These are phyloP conservation scores for Subacronicta megacephala DNA, from an alignment of 2,888 invertebrate genomes.

Conservation along the genomic window DNA sequence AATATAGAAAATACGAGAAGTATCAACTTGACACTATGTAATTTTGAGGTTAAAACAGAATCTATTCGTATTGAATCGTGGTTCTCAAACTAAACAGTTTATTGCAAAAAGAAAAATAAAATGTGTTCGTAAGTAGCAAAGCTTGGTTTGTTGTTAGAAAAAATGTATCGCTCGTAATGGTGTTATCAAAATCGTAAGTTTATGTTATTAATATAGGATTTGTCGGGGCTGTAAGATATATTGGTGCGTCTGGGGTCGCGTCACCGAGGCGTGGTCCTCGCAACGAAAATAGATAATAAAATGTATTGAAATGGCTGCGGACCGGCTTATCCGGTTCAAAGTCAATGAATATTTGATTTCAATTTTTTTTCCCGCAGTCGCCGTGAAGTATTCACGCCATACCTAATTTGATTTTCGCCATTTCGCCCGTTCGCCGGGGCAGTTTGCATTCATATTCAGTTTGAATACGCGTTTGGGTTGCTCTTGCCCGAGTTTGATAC, in stretches of 20 bases:
- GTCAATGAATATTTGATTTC: conserved; percentile 90
- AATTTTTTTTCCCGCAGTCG: conserved; percentile 88
- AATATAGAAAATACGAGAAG: too few relatives aligned
- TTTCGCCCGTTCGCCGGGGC: conserved; percentile 86
- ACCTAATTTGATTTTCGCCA: conserved; percentile 90
- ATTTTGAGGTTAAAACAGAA: too few relatives aligned
- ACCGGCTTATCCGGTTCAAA: conserved; percentile 89
- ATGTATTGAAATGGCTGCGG: conserved; percentile 89
- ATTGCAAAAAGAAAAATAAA: background rate
- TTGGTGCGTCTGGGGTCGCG: conserved; percentile 41
- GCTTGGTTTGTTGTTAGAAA: conserved; percentile 12
- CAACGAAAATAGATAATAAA: conserved; percentile 88
- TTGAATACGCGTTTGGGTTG: conserved; percentile 88
- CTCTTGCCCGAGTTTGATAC: conserved; percentile 87
- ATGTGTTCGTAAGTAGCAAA: background rate
- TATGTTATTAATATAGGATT: conserved; percentile 47
- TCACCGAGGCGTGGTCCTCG: conserved; percentile 69
- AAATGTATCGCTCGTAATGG: conserved; percentile 13
- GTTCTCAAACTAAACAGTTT: too few relatives aligned
- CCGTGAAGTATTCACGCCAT: conserved; percentile 90
- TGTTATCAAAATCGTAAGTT: conserved; percentile 37
- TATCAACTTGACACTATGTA: too few relatives aligned
- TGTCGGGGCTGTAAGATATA: conserved; percentile 34
- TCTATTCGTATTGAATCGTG: too few relatives aligned
- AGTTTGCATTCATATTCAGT: conserved; percentile 90